Conservation (phyloP, 2,888 invertebrate species). For the Tenthredo scrophulariae region DNA sequence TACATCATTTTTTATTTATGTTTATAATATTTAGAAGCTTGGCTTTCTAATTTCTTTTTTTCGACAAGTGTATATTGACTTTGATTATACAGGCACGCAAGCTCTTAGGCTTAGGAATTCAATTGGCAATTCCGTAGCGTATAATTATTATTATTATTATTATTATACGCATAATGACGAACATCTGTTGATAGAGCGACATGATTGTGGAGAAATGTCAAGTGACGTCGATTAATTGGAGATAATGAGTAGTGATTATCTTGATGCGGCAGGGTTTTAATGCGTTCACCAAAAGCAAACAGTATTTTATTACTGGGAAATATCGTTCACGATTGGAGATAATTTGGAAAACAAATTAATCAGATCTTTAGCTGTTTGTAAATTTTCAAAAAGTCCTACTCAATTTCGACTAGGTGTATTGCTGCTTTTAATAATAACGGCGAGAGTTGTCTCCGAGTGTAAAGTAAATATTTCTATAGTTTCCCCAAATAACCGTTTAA, state of each 20-base stretch:
- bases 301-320: neutral
- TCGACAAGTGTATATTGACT: neutral
- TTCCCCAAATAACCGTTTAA: slow-evolving; percentile 10
- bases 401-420: neutral
- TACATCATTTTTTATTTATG: neutral
- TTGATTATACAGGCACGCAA: neutral
- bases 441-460: neutral
- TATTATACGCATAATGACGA: slow-evolving; percentile 24
- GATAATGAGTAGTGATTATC: slow-evolving; percentile 24
- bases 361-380: neutral
- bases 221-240: slow-evolving; percentile 36
- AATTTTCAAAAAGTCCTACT: neutral
- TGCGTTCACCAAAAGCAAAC: neutral
- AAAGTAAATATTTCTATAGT: slow-evolving; percentile 37
- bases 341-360: neutral
- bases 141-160: too few relatives aligned
- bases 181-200: slow-evolving; percentile 24
- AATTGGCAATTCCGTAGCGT: neutral
- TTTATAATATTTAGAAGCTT: neutral
- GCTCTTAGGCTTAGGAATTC: neutral
- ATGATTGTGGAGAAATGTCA: slow-evolving; percentile 38
- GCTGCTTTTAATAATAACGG: slow-evolving; percentile 1
- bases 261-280: neutral
- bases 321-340: neutral
- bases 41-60: neutral